Evolutionary conservation across 2,888 invertebrate species (phyloP).

Genomic region (Scaeva pyrastri): DNA sequence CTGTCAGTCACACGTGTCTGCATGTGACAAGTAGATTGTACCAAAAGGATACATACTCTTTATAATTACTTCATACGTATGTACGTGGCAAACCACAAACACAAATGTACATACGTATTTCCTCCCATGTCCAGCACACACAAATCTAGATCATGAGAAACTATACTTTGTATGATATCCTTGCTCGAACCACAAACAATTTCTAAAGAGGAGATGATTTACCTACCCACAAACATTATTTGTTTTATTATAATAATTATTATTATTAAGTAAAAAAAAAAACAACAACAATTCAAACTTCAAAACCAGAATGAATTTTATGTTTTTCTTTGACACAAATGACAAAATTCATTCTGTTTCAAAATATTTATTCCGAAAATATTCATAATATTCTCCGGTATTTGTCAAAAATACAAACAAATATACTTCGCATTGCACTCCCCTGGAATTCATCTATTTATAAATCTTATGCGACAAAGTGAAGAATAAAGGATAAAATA

Average conservation of each 20-base stretch:
- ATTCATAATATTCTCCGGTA: neutral
- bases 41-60: constrained; percentile 29
- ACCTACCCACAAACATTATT: neutral
- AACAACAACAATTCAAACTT: neutral
- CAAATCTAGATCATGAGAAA: too few relatives aligned
- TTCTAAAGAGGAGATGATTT: constrained; percentile 6
- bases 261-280: too few relatives aligned
- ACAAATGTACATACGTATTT: constrained; percentile 26
- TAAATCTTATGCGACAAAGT: constrained; percentile 21
- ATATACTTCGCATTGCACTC: constrained; percentile 50
- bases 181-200: neutral
- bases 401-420: neutral
- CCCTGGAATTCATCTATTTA: constrained; percentile 46
- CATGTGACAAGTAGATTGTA: neutral
- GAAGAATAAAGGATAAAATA: constrained; percentile 9
- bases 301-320: neutral
- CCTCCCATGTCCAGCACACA: constrained; percentile 16
- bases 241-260: too few relatives aligned
- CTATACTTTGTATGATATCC: neutral
- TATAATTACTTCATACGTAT: constrained; percentile 41
- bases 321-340: neutral
- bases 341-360: neutral
- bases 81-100: constrained; percentile 15
- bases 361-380: neutral
- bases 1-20: neutral